Conservation (phyloP, 2,888 invertebrate species). For the Drosophila mercatorum region DNA sequence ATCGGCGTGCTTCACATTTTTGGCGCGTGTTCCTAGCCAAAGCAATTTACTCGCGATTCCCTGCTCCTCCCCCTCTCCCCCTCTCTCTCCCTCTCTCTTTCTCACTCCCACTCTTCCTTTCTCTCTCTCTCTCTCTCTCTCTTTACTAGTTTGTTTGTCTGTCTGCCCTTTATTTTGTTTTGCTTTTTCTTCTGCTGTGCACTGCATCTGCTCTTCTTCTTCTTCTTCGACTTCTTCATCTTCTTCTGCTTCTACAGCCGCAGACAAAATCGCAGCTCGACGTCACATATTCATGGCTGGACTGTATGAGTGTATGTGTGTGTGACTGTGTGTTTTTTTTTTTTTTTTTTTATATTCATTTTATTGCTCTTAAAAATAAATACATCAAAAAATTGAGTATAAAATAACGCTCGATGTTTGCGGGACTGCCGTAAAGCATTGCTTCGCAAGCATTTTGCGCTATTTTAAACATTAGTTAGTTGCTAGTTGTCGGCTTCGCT, state of each 20-base stretch:
- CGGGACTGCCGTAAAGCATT: too few relatives aligned
- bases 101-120: background rate
- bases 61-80: background rate
- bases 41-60: conserved; percentile 66
- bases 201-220: conserved; percentile 7
- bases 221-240: background rate
- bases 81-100: background rate
- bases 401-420: too few relatives aligned
- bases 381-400: too few relatives aligned
- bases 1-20: conserved; percentile 64
- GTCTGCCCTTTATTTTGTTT: conserved; percentile 34
- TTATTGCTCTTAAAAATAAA: too few relatives aligned
- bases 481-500: too few relatives aligned
- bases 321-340: too few relatives aligned
- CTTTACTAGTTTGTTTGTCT: conserved; percentile 54
- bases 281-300: conserved; percentile 33
- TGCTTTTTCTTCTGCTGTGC: conserved; percentile 40
- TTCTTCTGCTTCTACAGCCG: background rate
- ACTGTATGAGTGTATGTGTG: conserved; percentile 3
- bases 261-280: conserved; percentile 21
- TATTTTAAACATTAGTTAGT: too few relatives aligned
- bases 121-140: background rate
- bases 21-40: conserved; percentile 56
- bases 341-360: too few relatives aligned
- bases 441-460: too few relatives aligned